Evolutionary conservation across 2,888 invertebrate species (phyloP), one percentile per base, ranked within the genome.

Genomic region (Eupithecia inturbata): DNA sequence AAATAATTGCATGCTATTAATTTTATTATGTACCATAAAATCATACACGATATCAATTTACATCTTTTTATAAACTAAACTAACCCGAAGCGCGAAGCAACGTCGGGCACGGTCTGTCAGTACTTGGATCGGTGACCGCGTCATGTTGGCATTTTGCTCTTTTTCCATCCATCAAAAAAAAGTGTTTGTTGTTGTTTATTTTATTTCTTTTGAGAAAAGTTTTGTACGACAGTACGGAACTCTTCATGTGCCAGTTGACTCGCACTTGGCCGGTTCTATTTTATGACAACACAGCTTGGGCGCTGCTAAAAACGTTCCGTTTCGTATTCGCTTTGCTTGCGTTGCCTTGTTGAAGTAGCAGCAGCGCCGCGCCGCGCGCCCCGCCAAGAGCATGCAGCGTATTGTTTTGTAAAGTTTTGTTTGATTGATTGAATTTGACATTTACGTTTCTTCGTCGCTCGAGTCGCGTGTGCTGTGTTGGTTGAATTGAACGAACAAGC

Each of bases 391-490:
- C n/a, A n/a, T n/a, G n/a, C 49, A n/a, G 63, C 28, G 33, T n/a
- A n/a, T 19, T 10, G 33, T n/a, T 33, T 31, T 36, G 7, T 22
- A 49, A 63, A 63, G 3, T 63, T 33, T 19, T 64, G 63, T 63
- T 63, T 31, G 62, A 53, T 49, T 49, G 26, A 60, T 63, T 63
- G 19, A 3, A 31, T n/a, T 33, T 64, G 63, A 64, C 63, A 62
- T 31, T 31, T 31, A 62, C 41, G n/a, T 53, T 53, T 22, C 49
- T 73, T 73, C 57, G 68, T 68, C 60, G 68, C 45, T 64, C 4
- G 19, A 64, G 63, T 63, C 68, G 53, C 33, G 39, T 57, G 63
- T 64, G 63, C 33, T 64, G 31, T n/a, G 31, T 16, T 36, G 12
- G 31, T 31, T 31, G 31, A 4, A 3, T 7, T 9, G 33, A 33